These are phyloP conservation scores for Caradrina kadenii DNA, from an alignment of 2,888 invertebrate species.

Conservation along the genomic window DNA sequence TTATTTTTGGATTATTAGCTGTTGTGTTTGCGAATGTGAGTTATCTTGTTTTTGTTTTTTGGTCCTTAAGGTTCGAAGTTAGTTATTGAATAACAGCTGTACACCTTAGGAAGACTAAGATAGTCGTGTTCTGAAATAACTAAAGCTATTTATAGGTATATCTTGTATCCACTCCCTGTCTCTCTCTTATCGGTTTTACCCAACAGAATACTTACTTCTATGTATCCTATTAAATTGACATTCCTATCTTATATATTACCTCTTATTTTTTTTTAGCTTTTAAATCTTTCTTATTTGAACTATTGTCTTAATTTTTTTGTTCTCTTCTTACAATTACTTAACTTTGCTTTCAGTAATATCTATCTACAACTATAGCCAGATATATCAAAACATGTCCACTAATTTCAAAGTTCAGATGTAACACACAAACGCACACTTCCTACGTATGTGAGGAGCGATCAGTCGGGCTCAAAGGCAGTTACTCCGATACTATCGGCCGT, in stretches of 20 bases:
- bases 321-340: not conserved
- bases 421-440: constrained; percentile 38
- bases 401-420: constrained; percentile 27
- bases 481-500: constrained; percentile 74
- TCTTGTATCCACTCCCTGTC: not conserved
- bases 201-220: not conserved
- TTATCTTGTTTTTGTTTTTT: constrained; percentile 33
- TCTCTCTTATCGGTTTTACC: not conserved
- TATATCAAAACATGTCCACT: constrained; percentile 28
- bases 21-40: constrained; percentile 55
- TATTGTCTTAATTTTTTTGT: not conserved
- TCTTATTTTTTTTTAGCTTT: not conserved
- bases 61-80: constrained; percentile 3
- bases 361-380: not conserved
- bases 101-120: not conserved
- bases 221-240: not conserved
- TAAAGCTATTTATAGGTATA: not conserved
- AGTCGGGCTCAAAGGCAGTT: constrained; percentile 72
- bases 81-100: constrained; percentile 2
- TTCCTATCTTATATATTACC: not conserved
- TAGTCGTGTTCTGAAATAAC: not conserved
- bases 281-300: not conserved
- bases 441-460: constrained; percentile 40
- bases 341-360: not conserved
- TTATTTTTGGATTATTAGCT: constrained; percentile 75